A percentile compares a stretch with the other conserved stretches of the same genome.
Conservation (phyloP, 2,113 vertebrate species). For the Dromaius novaehollandiae region DNA sequence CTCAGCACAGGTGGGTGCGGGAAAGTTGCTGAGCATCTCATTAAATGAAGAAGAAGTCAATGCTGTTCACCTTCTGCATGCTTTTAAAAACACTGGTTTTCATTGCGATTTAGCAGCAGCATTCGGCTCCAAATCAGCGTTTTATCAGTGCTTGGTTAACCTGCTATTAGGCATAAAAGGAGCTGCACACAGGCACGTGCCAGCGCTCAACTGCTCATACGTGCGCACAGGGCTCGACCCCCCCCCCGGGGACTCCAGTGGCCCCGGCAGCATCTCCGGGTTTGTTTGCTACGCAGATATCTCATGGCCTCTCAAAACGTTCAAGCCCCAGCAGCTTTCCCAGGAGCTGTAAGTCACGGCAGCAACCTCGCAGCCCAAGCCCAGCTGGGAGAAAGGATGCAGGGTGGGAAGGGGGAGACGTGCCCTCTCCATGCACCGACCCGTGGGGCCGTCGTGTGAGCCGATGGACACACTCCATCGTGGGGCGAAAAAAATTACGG, state of each 20-base stretch:
- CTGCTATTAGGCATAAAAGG: neutral
- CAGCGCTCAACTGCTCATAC: neutral
- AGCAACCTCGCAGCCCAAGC: neutral
- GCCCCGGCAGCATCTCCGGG: neutral
- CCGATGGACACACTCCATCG: fast-evolving
- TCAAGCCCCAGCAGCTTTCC: neutral
- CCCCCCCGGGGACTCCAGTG: neutral
- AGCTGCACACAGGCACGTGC: fast-evolving
- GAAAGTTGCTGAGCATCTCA: neutral
- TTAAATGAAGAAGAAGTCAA: neutral
- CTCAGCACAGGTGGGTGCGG: neutral
- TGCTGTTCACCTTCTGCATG: neutral
- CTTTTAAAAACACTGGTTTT: neutral
- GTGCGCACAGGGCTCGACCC: fast-evolving
- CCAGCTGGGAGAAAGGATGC: neutral
- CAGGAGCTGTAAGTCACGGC: neutral
- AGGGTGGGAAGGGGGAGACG: neutral
- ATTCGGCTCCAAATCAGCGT: neutral
- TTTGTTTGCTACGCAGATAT: neutral
- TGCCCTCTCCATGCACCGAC: neutral
- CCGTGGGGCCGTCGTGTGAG: too few species aligned
- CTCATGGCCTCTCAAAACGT: neutral
- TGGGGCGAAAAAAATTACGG: neutral
- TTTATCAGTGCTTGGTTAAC: neutral
- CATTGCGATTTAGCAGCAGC: neutral